These are phyloP conservation scores for Murina feae DNA, from an alignment of 2,113 vertebrate species.

Conservation along the genomic window DNA sequence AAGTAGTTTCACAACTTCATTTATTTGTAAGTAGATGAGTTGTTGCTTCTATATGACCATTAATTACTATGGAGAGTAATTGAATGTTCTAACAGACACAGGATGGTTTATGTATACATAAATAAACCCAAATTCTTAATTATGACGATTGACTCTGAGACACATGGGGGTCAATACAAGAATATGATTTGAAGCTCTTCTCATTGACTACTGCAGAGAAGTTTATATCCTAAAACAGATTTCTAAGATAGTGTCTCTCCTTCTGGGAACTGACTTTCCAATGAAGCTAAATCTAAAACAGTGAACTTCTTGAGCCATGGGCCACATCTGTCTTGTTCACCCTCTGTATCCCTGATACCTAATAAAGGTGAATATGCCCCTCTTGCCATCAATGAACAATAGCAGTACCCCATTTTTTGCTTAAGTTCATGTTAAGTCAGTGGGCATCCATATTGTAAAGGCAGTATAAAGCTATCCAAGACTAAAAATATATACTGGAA, in stretches of 20 bases:
- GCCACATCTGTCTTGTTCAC: neutral
- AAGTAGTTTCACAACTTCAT: neutral
- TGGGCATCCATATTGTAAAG: neutral
- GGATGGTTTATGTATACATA: neutral
- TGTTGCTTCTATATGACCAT: neutral
- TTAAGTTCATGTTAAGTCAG: neutral
- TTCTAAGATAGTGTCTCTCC: neutral
- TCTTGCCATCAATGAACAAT: neutral
- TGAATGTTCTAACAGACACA: neutral
- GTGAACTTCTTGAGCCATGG: neutral
- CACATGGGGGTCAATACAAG: neutral
- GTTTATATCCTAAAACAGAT: neutral
- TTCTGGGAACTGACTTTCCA: neutral
- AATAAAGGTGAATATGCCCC: neutral
- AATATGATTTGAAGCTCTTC: neutral
- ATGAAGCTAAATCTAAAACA: neutral
- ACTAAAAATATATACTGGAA: neutral
- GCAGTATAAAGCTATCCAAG: neutral
- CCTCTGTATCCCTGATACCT: neutral
- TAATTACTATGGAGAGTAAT: neutral
- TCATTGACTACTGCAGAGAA: neutral
- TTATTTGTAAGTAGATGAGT: neutral
- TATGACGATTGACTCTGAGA: neutral
- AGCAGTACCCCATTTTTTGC: neutral
- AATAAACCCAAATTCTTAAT: conserved; percentile 22